These are phyloP conservation scores for Mercenaria mercenaria DNA, from an alignment of 1,140 invertebrate species.

Conservation along the genomic window DNA sequence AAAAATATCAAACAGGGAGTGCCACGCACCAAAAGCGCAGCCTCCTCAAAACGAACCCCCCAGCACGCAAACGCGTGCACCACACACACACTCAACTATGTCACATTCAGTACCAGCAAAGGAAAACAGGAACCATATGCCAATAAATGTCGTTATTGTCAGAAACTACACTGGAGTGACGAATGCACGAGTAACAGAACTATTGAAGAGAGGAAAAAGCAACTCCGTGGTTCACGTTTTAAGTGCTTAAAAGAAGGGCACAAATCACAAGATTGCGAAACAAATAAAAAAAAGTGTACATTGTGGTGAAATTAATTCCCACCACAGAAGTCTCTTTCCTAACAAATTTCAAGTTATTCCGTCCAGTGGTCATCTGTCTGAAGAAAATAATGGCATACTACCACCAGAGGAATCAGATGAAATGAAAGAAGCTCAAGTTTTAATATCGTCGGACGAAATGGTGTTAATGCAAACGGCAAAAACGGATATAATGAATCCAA, in stretches of 20 bases:
- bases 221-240: not conserved
- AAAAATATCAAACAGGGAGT: too few relatives aligned
- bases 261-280: not conserved
- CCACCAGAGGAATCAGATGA: not conserved
- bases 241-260: not conserved
- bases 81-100: too few relatives aligned
- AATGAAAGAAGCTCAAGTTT: not conserved
- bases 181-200: not conserved
- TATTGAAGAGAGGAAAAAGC: not conserved
- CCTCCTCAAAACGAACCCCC: too few relatives aligned
- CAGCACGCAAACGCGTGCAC: too few relatives aligned
- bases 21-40: too few relatives aligned
- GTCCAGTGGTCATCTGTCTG: not conserved
- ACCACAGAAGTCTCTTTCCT: slow-evolving; percentile 15
- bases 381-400: not conserved
- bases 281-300: slow-evolving; percentile 25
- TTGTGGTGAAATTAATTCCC: not conserved
- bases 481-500: slow-evolving; percentile 21
- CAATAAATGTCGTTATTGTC: too few relatives aligned
- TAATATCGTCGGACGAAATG: slow-evolving; percentile 54
- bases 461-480: slow-evolving; percentile 57
- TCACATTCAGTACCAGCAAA: too few relatives aligned
- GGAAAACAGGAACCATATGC: too few relatives aligned
- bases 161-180: slow-evolving; percentile 30
- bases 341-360: not conserved